Evolutionary conservation across 2,888 invertebrate genomes (phyloP).

Genomic region (Eurois occulta): DNA sequence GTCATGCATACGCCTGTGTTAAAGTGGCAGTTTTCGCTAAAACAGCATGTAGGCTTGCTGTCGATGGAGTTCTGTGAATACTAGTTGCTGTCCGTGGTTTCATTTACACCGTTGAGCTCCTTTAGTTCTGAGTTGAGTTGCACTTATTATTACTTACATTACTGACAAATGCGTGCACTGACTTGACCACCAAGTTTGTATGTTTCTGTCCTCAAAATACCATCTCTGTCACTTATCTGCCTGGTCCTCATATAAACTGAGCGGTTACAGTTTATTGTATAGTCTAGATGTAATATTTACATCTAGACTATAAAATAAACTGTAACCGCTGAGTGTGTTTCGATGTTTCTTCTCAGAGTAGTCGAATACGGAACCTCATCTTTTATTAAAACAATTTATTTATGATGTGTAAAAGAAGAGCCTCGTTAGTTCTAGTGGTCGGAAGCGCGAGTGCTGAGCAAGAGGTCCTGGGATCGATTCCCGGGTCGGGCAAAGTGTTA

Average conservation of each 20-base stretch:
- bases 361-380: too few relatives aligned
- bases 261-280: too few relatives aligned
- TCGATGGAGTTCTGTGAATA: neutral
- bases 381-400: too few relatives aligned
- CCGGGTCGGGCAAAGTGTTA: too few relatives aligned
- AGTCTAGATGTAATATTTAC: too few relatives aligned
- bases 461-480: too few relatives aligned
- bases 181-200: neutral
- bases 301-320: neutral
- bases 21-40: slow-evolving; percentile 28
- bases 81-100: neutral
- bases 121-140: neutral
- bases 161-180: neutral
- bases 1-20: slow-evolving; percentile 14
- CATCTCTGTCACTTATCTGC: neutral
- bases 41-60: slow-evolving; percentile 11
- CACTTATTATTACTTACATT: too few relatives aligned
- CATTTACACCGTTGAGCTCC: neutral
- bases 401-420: too few relatives aligned
- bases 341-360: neutral
- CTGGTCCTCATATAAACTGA: neutral
- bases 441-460: too few relatives aligned
- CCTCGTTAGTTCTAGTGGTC: too few relatives aligned
- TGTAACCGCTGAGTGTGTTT: too few relatives aligned
- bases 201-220: neutral